Evolutionary conservation across 2,888 invertebrate genomes (phyloP), one percentile per base, ranked within the genome.

Genomic region (Chaetogeoica ovagalla): DNA sequence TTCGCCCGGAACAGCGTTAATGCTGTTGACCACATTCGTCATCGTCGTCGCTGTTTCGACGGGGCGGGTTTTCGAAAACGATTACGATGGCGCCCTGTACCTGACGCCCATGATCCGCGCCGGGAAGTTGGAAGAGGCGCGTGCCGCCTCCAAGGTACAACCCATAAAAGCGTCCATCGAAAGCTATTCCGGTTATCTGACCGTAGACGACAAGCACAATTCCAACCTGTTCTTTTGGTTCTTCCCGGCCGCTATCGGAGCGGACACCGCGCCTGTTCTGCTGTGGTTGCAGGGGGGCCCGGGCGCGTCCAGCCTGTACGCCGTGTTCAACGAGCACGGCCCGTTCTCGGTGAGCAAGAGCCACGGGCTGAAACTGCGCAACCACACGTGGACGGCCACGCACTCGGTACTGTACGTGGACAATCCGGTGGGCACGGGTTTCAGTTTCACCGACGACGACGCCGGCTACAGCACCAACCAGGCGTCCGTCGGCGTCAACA

Each of bases 381-480:
- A 70, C 13, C 92, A 91, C 84, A 90, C 92, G 13, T 97, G 97
- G 97, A 92, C 91, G 76, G 87, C 89, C 60, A 90, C 90, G 15
- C 94, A 94, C 85, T 91, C 92, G 83, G 87, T 97, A 63, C 89
- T 97, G 77, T 97, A 94, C 85, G 93, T 97, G 81, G 97, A 97
- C 86, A 97, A 95, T 86, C 97, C 97, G 0, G 97, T 94, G 0
- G 95, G 95, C 2, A 93, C 95, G 4, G 97, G 97, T 0, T 97
- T 93, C 85, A 96, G 96, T 87, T 96, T 95, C 85, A 95, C 96
- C 0, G 89, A 91, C 2, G 87, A 90, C 79, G 90, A 91, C 30
- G 89, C 87, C 79, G 96, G 96, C 0, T 96, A 93, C 86, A 93
- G 93, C 15, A 90, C 87, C 7, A 91, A 94, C 85, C 92, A 96